Conservation (phyloP, 2,797 vertebrate genomes). For the Pelodytes ibericus region DNA sequence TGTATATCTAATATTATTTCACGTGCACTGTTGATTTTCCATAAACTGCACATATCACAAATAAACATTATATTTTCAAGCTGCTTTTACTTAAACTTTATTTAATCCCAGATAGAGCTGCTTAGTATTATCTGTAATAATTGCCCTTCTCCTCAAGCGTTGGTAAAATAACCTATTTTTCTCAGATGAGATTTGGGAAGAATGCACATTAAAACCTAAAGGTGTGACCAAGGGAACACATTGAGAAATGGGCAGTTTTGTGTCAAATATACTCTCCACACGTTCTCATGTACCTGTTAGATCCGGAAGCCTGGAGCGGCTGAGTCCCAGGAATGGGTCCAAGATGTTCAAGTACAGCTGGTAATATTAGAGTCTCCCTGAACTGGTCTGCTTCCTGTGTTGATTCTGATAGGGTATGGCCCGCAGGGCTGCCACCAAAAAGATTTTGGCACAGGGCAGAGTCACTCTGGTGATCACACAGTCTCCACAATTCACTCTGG, state of each 20-base stretch:
- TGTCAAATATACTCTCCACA: neutral
- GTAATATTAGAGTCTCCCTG: slow-evolving; percentile 38
- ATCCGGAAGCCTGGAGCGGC: slow-evolving; percentile 26
- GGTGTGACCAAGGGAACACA: neutral
- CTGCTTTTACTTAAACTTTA: too few species aligned
- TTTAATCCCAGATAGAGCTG: too few species aligned
- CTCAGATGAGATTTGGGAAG: neutral
- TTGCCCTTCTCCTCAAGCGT: too few species aligned
- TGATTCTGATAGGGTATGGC: slow-evolving; percentile 36
- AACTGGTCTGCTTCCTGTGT: slow-evolving; percentile 41
- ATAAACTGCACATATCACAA: too few species aligned
- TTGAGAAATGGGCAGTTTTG: neutral
- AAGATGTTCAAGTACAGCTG: slow-evolving; percentile 47
- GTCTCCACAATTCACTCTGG: slow-evolving; percentile 45
- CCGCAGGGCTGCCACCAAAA: slow-evolving; percentile 48
- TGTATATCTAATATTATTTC: too few species aligned
- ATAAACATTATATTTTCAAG: too few species aligned
- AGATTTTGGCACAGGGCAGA: slow-evolving; percentile 48
- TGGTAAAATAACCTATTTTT: neutral
- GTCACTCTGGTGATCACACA: slow-evolving; percentile 49
- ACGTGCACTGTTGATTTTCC: too few species aligned
- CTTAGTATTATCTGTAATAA: too few species aligned
- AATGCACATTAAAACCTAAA: neutral
- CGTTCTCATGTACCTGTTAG: slow-evolving; percentile 40
- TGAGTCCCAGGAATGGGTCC: slow-evolving; percentile 37